phyloP scores from a whole-genome alignment of 1,140 invertebrate species.

The Rhagoletis pomonella region DNA sequence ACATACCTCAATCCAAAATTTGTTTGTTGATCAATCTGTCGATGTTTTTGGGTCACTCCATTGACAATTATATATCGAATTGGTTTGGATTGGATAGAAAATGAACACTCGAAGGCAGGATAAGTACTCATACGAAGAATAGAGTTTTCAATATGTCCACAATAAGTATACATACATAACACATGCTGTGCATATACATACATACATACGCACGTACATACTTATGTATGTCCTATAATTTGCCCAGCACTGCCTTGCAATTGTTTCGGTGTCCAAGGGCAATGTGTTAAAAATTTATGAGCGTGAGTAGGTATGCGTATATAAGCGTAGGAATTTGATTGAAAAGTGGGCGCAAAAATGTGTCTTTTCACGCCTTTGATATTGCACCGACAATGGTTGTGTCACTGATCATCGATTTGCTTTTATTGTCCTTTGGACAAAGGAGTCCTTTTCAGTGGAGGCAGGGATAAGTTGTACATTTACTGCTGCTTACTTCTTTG shows the following conservation, averaged over 20 bases:
- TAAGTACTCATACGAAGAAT: background rate
- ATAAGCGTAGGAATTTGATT: background rate
- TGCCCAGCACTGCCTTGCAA: background rate
- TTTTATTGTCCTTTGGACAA: slow-evolving; percentile 9
- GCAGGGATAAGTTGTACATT: background rate
- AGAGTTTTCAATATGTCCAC: slow-evolving; percentile 34
- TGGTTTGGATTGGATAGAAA: background rate
- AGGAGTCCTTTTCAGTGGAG: background rate
- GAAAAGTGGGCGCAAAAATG: background rate
- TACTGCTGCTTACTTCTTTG: background rate
- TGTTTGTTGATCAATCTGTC: background rate
- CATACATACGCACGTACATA: too few species aligned
- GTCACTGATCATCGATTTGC: background rate
- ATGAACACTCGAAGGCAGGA: background rate
- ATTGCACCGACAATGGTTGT: slow-evolving; percentile 13
- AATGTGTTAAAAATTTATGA: background rate
- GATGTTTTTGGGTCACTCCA: slow-evolving; percentile 21
- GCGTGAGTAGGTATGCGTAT: background rate
- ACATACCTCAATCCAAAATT: slow-evolving; percentile 1
- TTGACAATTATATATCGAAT: slow-evolving; percentile 36
- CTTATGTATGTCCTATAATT: too few species aligned
- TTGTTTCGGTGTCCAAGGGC: background rate
- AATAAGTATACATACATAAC: background rate
- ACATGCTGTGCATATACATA: too few species aligned
- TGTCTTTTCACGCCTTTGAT: slow-evolving; percentile 30